Evolutionary conservation across 2,888 invertebrate genomes (phyloP), one percentile per base, ranked within the genome.

Genomic region (Eristalis pertinax): DNA sequence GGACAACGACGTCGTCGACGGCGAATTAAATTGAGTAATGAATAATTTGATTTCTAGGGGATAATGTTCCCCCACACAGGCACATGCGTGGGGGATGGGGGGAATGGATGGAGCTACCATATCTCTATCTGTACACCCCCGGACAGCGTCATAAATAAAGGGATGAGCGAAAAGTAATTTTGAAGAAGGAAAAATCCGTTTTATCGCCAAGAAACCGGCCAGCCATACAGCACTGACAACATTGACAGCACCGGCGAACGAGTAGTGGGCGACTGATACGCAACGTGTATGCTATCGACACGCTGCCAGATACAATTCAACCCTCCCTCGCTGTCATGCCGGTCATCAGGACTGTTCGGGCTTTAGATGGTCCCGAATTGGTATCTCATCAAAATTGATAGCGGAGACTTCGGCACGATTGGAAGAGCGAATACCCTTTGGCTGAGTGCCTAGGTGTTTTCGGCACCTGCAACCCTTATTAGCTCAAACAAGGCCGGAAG

Each of bases 1-100:
- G 15, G n/a, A n/a, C 43, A n/a, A 5, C 19, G 19, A 19, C 50
- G 19, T 19, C 50, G 50, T 19, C 50, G 73, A 77, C 68, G 72
- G 73, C 77, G 85, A 85, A 82, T 85, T 81, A 85, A 81, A 73
- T 83, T 86, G 83, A 83, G 86, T 83, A 86, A 86, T 86, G 82
- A 86, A 86, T 83, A 86, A 86, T 86, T 86, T 86, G 78, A 86
- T 86, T 78, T 84, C 79, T 63, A 26, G n/a, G 65, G 86, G 74
- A 78, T 83, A 82, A 83, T 72, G 62, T 73, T 77, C 65, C n/a
- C 43, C n/a, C 43, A 50, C 22, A 58, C 56, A 41, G 41, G 29
- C 26, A 19, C n/a, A 32, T 26, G 64, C 4, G 24, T 26, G 29
- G 4, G 50, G 35, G 2, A 4, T 1, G 26, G 26, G 26, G 26